Percentiles rank a stretch among this genome's conserved stretches.
phyloP scores from a whole-genome alignment of 1,140 invertebrate genomes.

The Drosophila albomicans region DNA sequence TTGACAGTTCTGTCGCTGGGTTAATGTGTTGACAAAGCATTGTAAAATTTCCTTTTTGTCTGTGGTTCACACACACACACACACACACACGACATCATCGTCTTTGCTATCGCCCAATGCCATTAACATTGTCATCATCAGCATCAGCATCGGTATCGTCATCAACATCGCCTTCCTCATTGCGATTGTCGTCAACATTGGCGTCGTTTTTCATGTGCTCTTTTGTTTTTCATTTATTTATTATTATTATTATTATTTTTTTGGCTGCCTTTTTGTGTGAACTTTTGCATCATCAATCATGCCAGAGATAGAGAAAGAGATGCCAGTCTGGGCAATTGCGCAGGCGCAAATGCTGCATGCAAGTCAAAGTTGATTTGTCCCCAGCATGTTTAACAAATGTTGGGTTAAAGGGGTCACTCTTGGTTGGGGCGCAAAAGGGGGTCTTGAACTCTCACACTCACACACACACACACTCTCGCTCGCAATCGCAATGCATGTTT shows the following conservation, averaged over 20 bases:
- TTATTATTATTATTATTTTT: conserved; percentile 28
- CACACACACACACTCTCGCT: background rate
- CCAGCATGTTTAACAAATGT: conserved; percentile 34
- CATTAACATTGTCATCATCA: background rate
- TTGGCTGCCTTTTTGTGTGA: conserved; percentile 38
- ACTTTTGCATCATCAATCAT: conserved; percentile 63
- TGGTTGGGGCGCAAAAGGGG: too few species aligned
- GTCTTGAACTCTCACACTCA: conserved; percentile 6
- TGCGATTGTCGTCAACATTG: conserved; percentile 34
- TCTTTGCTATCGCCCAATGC: too few species aligned
- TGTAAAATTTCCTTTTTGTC: conserved; percentile 24
- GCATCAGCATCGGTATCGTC: background rate
- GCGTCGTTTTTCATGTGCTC: conserved; percentile 48
- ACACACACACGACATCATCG: conserved; percentile 8
- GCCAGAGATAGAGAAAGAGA: background rate
- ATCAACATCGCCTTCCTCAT: conserved; percentile 27
- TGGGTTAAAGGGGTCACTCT: background rate
- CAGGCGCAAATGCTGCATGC: conserved; percentile 60
- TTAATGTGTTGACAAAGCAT: conserved; percentile 43
- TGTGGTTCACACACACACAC: conserved; percentile 37
- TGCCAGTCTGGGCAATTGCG: conserved; percentile 33
- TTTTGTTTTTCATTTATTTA: conserved; percentile 37
- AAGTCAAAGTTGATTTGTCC: conserved; percentile 37
- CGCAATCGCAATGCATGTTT: background rate
- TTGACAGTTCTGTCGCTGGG: conserved; percentile 35